Evolutionary conservation across 1,140 invertebrate species (phyloP).

Genomic region (Adoxophyes honmai): DNA sequence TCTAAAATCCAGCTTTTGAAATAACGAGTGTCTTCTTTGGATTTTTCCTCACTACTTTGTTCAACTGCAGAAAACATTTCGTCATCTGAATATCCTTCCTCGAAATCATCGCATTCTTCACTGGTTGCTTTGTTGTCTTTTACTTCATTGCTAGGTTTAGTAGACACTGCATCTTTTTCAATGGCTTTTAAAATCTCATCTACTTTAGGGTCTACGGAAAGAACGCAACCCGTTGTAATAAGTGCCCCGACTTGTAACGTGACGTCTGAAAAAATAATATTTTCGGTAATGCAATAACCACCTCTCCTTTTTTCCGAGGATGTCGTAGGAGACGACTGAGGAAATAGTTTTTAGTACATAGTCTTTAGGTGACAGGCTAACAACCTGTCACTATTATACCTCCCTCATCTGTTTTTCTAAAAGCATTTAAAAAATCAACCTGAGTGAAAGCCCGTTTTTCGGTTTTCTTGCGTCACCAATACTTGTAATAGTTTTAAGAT

Average conservation of each 20-base stretch:
- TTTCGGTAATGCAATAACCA: slow-evolving; percentile 5
- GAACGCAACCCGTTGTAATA: slow-evolving; percentile 86
- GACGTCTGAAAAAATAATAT: slow-evolving; percentile 42
- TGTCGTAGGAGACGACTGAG: no score
- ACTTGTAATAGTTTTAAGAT: no score
- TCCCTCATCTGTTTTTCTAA: no score
- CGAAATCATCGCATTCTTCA: slow-evolving; percentile 63
- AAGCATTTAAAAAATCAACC: no score
- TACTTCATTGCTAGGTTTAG: slow-evolving; percentile 35
- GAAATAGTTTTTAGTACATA: no score
- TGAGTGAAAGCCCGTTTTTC: no score
- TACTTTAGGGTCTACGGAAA: slow-evolving; percentile 80
- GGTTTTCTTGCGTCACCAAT: no score
- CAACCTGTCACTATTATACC: no score
- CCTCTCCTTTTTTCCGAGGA: no score
- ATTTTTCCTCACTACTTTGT: slow-evolving; percentile 41
- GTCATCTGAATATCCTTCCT: slow-evolving; percentile 69
- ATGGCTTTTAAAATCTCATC: slow-evolving; percentile 56
- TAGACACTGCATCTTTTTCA: slow-evolving; percentile 39
- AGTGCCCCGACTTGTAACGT: slow-evolving; percentile 87
- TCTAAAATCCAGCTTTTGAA: slow-evolving; percentile 77
- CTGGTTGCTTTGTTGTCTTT: slow-evolving; percentile 33
- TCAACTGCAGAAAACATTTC: slow-evolving; percentile 52
- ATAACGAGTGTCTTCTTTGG: slow-evolving; percentile 24
- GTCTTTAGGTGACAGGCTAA: no score